These are phyloP conservation scores for Fissipunctia ypsillon DNA, from an alignment of 2,888 invertebrate genomes.

Conservation along the genomic window DNA sequence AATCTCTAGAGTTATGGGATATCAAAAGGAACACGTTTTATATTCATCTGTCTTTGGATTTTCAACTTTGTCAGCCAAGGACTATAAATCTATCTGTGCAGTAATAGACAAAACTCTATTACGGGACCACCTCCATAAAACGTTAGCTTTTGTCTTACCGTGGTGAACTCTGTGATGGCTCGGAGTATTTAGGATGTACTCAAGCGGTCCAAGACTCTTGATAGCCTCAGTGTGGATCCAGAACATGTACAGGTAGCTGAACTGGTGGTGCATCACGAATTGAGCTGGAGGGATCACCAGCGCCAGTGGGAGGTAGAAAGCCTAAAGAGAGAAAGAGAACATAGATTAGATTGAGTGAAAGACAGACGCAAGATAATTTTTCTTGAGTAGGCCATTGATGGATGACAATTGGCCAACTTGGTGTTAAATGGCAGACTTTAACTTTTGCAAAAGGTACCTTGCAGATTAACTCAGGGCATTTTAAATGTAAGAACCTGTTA, in stretches of 20 bases:
- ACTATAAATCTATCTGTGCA: too few species aligned
- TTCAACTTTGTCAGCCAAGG: too few species aligned
- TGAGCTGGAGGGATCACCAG: constrained; percentile 94
- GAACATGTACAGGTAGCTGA: constrained; percentile 97
- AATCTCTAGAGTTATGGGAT: too few species aligned
- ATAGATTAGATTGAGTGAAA: neutral
- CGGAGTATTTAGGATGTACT: constrained; percentile 96
- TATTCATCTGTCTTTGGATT: too few species aligned
- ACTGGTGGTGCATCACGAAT: constrained; percentile 95
- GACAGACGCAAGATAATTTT: neutral
- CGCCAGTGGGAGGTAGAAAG: constrained; percentile 94
- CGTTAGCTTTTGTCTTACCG: constrained; percentile 88
- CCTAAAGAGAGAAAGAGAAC: constrained; percentile 80
- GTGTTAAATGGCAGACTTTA: neutral
- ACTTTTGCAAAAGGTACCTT: neutral
- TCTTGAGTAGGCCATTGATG: neutral
- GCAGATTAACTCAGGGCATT: neutral
- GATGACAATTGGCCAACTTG: too few species aligned
- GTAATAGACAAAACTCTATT: too few species aligned
- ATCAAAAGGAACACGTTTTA: too few species aligned
- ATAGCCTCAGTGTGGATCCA: constrained; percentile 98
- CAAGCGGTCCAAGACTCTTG: constrained; percentile 95
- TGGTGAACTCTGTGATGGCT: constrained; percentile 97
- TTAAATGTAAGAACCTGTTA: neutral
- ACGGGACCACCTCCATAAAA: too few species aligned